These are phyloP conservation scores for Synodontis membranacea DNA, from an alignment of 2,113 vertebrate genomes.

Conservation along the genomic window DNA sequence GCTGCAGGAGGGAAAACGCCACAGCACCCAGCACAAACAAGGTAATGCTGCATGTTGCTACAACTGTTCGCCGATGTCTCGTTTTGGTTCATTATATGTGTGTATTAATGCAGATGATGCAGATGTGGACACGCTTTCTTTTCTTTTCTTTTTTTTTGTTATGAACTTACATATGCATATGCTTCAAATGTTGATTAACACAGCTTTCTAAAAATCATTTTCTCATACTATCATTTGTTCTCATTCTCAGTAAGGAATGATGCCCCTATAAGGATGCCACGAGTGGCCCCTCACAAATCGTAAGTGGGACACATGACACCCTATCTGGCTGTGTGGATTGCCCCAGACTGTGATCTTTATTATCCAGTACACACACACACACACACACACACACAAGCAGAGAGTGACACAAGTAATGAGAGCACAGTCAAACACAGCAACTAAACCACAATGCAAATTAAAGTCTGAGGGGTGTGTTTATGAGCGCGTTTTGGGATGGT, in stretches of 20 bases:
- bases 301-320: conserved; percentile 79
- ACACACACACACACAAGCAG: conserved; percentile 16
- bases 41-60: conserved; percentile 70
- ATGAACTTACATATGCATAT: neutral
- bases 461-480: conserved; percentile 22
- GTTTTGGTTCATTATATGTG: neutral
- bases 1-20: conserved; percentile 79
- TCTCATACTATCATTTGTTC: conserved; percentile 34
- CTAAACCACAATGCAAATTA: conserved; percentile 30
- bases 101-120: conserved; percentile 10
- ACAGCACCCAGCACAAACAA: conserved; percentile 79
- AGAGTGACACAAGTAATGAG: conserved; percentile 18
- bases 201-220: conserved; percentile 3
- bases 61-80: neutral
- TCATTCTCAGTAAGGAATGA: conserved; percentile 78
- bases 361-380: neutral
- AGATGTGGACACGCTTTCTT: neutral
- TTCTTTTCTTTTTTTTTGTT: neutral
- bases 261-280: conserved; percentile 79
- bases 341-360: conserved; percentile 35
- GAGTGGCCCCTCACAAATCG: conserved; percentile 86
- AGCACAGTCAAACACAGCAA: neutral
- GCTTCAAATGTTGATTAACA: neutral
- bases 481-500: conserved; percentile 34
- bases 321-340: conserved; percentile 51